These are phyloP conservation scores for Halictus ligatus DNA, from an alignment of 2,888 invertebrate species.

Conservation along the genomic window DNA sequence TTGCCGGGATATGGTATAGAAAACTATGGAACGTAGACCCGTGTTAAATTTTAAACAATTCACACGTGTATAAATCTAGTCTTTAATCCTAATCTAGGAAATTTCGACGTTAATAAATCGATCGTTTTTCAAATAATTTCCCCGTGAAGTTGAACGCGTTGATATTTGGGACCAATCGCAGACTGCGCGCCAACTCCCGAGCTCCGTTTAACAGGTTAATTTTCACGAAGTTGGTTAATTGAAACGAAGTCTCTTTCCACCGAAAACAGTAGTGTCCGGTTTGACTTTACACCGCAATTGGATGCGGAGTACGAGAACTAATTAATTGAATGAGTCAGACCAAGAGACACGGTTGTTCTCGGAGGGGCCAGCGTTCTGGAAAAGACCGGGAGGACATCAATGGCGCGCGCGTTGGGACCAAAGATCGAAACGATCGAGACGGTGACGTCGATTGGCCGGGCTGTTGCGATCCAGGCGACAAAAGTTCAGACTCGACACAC, in stretches of 20 bases:
- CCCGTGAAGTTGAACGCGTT: no score
- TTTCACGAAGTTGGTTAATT: no score
- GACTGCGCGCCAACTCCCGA: no score
- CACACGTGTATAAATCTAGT: no score
- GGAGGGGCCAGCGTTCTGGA: background rate
- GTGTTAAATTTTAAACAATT: background rate
- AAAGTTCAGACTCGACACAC: slow-evolving; percentile 19
- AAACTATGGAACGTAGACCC: background rate
- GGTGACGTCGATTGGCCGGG: background rate
- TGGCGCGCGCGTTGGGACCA: background rate
- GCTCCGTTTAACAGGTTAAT: no score
- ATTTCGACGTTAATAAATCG: no score
- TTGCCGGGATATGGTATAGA: background rate
- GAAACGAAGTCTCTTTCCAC: no score
- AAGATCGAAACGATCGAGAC: background rate
- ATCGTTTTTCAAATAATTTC: no score
- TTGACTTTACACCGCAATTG: background rate
- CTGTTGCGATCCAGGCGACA: slow-evolving; percentile 1
- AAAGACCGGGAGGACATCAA: background rate
- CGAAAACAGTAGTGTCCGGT: background rate
- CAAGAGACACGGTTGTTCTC: background rate
- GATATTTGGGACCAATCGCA: no score
- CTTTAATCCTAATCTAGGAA: no score
- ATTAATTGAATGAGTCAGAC: background rate
- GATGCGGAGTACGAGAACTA: background rate